Conservation (phyloP, 2,888 invertebrate genomes). For the Tanypteryx hageni region DNA sequence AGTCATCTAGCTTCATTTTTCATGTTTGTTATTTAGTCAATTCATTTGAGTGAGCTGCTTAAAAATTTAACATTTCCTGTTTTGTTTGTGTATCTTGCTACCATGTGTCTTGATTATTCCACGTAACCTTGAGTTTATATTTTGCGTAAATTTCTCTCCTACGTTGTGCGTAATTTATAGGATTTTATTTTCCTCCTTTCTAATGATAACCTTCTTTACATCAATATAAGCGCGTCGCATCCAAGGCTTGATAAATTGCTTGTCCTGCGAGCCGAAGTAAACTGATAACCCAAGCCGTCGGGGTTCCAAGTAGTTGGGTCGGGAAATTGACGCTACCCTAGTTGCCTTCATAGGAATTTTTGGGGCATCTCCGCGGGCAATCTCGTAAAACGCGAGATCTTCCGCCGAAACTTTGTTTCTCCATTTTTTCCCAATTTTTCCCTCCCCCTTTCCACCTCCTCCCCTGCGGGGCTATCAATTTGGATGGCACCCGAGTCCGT, state of each 20-base stretch:
- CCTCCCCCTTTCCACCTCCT: neutral
- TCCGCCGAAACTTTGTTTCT: neutral
- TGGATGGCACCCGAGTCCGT: neutral
- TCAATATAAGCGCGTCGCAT: neutral
- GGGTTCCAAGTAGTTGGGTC: neutral
- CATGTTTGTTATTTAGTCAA: too few relatives aligned
- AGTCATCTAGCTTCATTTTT: too few relatives aligned
- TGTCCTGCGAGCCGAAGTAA: neutral
- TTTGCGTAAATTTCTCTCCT: too few relatives aligned
- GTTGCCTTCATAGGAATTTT: neutral
- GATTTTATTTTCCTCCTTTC: too few relatives aligned
- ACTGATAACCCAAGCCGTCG: neutral
- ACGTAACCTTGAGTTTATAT: too few relatives aligned
- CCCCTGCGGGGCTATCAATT: neutral
- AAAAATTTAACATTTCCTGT: too few relatives aligned
- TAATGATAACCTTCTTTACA: too few relatives aligned
- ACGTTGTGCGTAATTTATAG: too few relatives aligned
- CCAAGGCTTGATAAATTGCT: neutral
- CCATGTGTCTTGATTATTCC: too few relatives aligned
- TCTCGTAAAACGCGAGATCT: constrained; percentile 19
- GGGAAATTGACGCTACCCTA: neutral
- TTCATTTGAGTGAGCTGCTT: too few relatives aligned
- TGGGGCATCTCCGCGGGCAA: neutral
- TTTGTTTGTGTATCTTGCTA: too few relatives aligned
- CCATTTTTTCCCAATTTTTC: neutral